Base-by-base conservation (phyloP, 2,797 vertebrate species). In the Varecia variegata region DNA sequence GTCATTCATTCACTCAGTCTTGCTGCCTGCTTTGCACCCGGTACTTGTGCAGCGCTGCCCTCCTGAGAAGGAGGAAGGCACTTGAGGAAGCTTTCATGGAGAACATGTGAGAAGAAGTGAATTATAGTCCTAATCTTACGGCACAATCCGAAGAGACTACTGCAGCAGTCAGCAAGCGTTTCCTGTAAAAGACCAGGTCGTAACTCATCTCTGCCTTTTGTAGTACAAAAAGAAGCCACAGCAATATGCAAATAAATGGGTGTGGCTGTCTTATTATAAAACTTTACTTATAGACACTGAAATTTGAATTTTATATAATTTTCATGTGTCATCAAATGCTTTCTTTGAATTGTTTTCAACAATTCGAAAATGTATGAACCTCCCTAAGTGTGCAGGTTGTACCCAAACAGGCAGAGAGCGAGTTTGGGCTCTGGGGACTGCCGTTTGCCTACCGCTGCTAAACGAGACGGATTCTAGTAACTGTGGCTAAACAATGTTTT, bases 181-280 rank as follows among this genome's bases (percentile, higher is more conserved):
- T 56, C 27, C 30, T 50, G 0, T 38, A 43, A 70, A 56, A 8
- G n/a, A 35, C 11, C 35, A n/a, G 27, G 15, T 67, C 13, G n/a
- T 7, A 30, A 3, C 9, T n/a, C n/a, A 54, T 7, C 13, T 40
- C 18, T 30, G 58, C 15, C 8, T 40, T 40, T 43, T 15, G 8
- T 11, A 5, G 27, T 3, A 2, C 38, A 4, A 90, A 90, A 56
- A 27, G 35, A 1, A 62, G 5, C 32, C 27, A 17, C 0, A 18
- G 43, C 0, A 43, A 3, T 38, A 2, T 1, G 21, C 3, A 15
- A 13, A 35, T 13, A 14, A 38, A 35, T 1, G 0, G 35, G 10
- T 0, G 0, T 0, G 7, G 5, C 50, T 23, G 3, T 45, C 32
- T 47, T 56, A 32, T 20, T 13, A 1, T 0, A 7, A 30, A 32